These are phyloP conservation scores for Corythaixoides concolor DNA, from an alignment of 2,113 vertebrate species.

Conservation along the genomic window DNA sequence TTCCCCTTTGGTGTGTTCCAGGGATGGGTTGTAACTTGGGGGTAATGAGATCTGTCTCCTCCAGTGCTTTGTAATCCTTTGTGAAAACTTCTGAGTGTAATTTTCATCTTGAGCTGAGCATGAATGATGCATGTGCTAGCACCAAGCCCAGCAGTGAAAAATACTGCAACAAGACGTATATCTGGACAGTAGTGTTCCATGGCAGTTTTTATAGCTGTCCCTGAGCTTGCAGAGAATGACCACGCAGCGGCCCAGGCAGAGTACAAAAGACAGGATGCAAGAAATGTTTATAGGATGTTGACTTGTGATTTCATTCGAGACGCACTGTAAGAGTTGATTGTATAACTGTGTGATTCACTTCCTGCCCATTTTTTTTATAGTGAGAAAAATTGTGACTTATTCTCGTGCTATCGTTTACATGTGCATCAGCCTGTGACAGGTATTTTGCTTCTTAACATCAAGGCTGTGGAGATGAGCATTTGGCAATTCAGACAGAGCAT, in stretches of 20 bases:
- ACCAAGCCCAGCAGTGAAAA: background rate
- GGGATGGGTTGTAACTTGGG: background rate
- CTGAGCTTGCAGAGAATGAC: background rate
- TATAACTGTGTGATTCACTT: background rate
- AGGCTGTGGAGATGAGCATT: background rate
- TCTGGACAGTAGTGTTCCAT: background rate
- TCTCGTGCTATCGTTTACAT: background rate
- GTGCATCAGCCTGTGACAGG: background rate
- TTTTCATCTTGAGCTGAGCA: background rate
- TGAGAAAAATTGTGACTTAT: background rate
- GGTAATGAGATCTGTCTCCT: background rate
- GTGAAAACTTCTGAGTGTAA: background rate
- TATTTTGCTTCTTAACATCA: background rate
- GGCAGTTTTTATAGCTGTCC: background rate
- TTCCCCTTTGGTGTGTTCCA: background rate
- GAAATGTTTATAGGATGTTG: background rate
- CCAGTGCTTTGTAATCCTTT: background rate
- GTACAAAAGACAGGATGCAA: too few species aligned
- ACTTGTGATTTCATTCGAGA: background rate
- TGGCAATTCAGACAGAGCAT: background rate
- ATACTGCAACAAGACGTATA: rapidly evolving
- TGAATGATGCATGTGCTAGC: background rate
- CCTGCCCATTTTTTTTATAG: background rate
- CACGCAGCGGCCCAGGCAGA: background rate
- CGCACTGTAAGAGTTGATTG: background rate